Percentiles rank a stretch among this genome's conserved stretches.
These are phyloP conservation scores for Marisa cornuarietis DNA, from an alignment of 1,140 invertebrate genomes.

Conservation along the genomic window DNA sequence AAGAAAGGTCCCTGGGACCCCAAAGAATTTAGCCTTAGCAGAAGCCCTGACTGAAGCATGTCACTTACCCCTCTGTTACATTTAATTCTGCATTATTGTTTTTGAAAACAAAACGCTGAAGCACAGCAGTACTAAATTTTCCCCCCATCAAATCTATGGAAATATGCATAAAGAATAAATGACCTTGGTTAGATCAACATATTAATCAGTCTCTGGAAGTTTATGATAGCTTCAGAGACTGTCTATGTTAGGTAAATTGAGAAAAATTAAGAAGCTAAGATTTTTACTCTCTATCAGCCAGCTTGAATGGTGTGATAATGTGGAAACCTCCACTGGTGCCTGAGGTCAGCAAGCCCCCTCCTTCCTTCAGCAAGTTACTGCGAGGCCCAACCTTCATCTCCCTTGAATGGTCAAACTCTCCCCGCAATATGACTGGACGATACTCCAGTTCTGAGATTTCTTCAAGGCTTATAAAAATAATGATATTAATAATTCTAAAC, in stretches of 20 bases:
- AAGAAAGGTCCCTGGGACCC: too few species aligned
- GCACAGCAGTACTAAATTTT: too few species aligned
- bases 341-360: conserved; percentile 26
- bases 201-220: background rate
- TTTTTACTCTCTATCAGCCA: conserved; percentile 54
- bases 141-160: too few species aligned
- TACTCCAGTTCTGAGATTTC: conserved; percentile 75
- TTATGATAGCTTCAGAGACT: too few species aligned
- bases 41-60: too few species aligned
- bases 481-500: background rate
- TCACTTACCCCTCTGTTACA: too few species aligned
- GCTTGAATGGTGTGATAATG: conserved; percentile 66
- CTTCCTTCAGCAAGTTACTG: conserved; percentile 60
- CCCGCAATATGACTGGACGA: conserved; percentile 77
- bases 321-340: conserved; percentile 34
- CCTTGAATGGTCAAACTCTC: conserved; percentile 69
- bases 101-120: too few species aligned
- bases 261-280: background rate
- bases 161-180: background rate
- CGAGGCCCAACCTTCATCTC: conserved; percentile 87
- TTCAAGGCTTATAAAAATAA: conserved; percentile 67
- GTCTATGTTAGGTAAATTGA: background rate
- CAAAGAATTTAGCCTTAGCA: too few species aligned
- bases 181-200: background rate
- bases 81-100: too few species aligned